Base-by-base conservation (phyloP, 2,113 vertebrate species). In the Origma solitaria region DNA sequence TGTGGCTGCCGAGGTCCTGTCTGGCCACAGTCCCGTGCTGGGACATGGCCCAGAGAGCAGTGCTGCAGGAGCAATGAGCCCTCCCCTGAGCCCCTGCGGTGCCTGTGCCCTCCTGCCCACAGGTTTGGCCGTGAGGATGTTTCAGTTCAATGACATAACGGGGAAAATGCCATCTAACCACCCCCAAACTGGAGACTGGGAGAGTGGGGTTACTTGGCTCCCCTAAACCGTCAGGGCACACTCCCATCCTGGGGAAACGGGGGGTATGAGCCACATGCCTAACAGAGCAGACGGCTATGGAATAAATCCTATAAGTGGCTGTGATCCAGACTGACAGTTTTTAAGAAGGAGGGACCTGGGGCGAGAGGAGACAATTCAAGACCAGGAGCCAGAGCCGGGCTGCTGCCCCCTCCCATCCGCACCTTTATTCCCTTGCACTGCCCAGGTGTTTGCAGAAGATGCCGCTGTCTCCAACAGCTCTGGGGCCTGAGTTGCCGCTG, bases 41-140 rank as follows among this genome's bases (percentile, higher is more conserved):
- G 21, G 49, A 33, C 75, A 33, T 1, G 20, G 78, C 20, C 30
- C 73, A 65, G 76, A 47, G 76, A 45, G 76, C 86, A 86, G n/a
- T 0, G 0, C 20, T 90, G 62, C 88, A 61, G 40, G 38, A 23
- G 40, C 42, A 53, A 71, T 12, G 68, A 77, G 75, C 50, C 47
- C 40, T 79, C 44, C 65, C 0, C 0, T 5, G 35, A 89, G 61
- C 6, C 56, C 22, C 50, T 0, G 3, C 0, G 0, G 22, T 0
- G 0, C 11, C 50, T 33, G 31, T 6, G 6, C 12, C 15, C 40
- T 79, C 31, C 58, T 42, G 13, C 53, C 23, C 47, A 25, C 0
- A 0, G 18, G 3, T 22, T 89, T 79, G 71, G 45, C 81, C 24
- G 22, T 15, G 20, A 42, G 53, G 14, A 17, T 28, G 19, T 47